Evolutionary conservation across 2,113 vertebrate species (phyloP), one percentile per base, ranked within the genome.

Genomic region (Amphiprion percula): DNA sequence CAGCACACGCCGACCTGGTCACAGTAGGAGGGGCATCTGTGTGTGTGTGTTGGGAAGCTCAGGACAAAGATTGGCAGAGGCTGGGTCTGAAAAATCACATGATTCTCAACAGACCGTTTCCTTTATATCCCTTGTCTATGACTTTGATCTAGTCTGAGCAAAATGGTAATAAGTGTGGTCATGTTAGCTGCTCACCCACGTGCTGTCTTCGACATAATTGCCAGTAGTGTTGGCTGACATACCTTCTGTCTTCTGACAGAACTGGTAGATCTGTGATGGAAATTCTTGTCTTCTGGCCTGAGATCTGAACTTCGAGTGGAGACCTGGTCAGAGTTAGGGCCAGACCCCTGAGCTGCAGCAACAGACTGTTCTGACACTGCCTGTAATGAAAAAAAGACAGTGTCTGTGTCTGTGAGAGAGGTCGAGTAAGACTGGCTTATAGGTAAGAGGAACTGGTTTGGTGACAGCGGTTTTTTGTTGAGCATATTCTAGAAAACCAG

Each of bases 81-180:
- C 79, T 77, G 70, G 64, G 68, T 87, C 86, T 88, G 87, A 88
- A 81, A 74, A 92, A 93, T 92, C 90, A 90, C 91, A 93, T 92
- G 92, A 90, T 79, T 88, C 76, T 84, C 79, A 79, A 84, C 70
- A 87, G 77, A 88, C 79, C 55, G 52, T 79, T 89, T 86, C 72
- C 77, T 76, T 82, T 80, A 37, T 61, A 86, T 84, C 69, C 77
- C 58, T 76, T 79, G 69, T 81, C 69, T 76, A 24, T 74, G 68
- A 50, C 89, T 91, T 91, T 92, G 88, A 90, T 90, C 90, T 91
- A 72, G 87, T 68, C 69, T 60, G 62, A 80, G 72, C 61, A n/a
- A 77, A 85, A 59, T 46, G 33, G 62, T 68, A 65, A 77, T 80
- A 80, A 59, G 68, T 64, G 80, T 52, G 74, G 60, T 68, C 67